Percentiles rank a stretch among this genome's conserved stretches.
Evolutionary conservation across 2,888 invertebrate genomes (phyloP).

Genomic region (Eristalis pertinax): DNA sequence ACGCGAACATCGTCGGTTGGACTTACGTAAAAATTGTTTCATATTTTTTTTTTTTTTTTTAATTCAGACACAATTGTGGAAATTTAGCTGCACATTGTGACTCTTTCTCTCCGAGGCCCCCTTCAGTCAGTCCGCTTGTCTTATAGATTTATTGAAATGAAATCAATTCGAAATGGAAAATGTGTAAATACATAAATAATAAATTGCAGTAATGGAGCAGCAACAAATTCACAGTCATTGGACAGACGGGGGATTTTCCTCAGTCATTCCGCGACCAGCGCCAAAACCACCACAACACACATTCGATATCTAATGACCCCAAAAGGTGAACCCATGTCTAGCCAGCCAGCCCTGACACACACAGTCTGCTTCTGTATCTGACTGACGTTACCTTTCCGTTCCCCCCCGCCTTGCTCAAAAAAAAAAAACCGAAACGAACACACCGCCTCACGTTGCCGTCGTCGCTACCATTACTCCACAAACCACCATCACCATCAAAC

Average conservation of each 20-base stretch:
- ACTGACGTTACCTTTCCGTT: constrained; percentile 38
- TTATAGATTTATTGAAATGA: constrained; percentile 59
- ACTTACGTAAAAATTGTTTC: constrained; percentile 51
- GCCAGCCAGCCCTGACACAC: constrained; percentile 62
- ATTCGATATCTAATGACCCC: constrained; percentile 70
- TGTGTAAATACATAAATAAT: constrained; percentile 32
- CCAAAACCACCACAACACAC: constrained; percentile 3
- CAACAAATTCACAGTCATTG: constrained; percentile 13
- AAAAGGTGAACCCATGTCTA: constrained; percentile 71
- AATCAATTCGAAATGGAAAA: constrained; percentile 29
- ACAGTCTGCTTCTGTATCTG: constrained; percentile 51
- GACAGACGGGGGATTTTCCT: constrained; percentile 8
- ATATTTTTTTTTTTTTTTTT: constrained; percentile 13
- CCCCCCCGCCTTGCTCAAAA: neutral
- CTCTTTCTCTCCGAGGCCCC: neutral
- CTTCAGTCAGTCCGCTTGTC: neutral
- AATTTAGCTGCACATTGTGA: neutral
- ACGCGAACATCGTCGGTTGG: neutral
- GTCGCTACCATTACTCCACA: constrained; percentile 7
- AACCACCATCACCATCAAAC: constrained; percentile 22
- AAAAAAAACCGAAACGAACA: neutral
- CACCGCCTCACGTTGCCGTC: neutral
- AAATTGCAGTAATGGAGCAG: constrained; percentile 48
- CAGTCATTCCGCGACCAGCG: neutral
- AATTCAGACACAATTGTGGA: neutral